A percentile compares a stretch with the other conserved stretches of the same genome.
Conservation (phyloP, 2,797 vertebrate species). For the Lerista edwardsae region DNA sequence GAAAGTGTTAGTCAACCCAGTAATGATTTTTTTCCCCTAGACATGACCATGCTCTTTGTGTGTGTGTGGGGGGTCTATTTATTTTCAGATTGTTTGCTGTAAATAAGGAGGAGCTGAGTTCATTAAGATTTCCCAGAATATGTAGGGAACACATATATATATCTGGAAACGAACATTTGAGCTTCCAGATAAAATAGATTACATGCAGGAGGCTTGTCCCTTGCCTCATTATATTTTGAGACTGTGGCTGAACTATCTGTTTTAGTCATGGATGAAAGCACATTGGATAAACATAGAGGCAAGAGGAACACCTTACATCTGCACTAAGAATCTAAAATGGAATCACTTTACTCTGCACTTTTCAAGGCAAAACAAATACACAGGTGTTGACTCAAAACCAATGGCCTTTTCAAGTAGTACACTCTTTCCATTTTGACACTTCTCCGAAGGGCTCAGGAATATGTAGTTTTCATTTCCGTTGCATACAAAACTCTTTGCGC, state of each 20-base stretch:
- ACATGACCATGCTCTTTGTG: neutral
- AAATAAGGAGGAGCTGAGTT: neutral
- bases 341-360: neutral
- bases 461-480: too few species aligned
- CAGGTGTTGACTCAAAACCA: neutral
- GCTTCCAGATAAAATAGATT: neutral
- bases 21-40: neutral
- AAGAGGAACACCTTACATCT: neutral
- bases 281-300: neutral
- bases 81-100: neutral
- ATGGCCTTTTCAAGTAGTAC: neutral
- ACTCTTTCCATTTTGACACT: neutral
- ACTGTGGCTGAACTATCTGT: neutral
- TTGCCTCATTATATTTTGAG: neutral
- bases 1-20: constrained; percentile 1
- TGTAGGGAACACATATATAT: constrained; percentile 1
- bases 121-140: neutral
- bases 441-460: too few species aligned
- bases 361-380: neutral
- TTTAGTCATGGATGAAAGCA: neutral
- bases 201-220: constrained; percentile 6
- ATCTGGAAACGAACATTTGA: neutral
- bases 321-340: neutral
- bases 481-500: too few species aligned
- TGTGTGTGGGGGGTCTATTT: neutral